Evolutionary conservation across 1,140 invertebrate genomes (phyloP).

Genomic region (Papilio xuthus): DNA sequence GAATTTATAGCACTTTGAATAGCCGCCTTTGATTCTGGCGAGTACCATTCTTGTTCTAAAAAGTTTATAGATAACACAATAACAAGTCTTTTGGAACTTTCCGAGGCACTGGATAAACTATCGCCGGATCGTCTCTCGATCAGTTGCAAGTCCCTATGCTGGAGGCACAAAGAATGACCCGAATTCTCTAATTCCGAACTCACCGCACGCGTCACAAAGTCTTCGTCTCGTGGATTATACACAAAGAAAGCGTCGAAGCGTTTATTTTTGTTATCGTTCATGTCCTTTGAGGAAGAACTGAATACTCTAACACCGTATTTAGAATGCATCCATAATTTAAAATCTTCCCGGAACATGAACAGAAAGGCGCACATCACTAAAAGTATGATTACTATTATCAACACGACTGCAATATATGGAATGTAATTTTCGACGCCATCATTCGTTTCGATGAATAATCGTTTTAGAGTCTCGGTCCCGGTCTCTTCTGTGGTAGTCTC

Average conservation of each 20-base stretch:
- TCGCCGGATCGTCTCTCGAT: constrained; percentile 87
- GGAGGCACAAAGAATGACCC: constrained; percentile 88
- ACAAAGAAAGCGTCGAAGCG: constrained; percentile 94
- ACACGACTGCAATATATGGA: constrained; percentile 89
- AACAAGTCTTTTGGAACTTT: constrained; percentile 87
- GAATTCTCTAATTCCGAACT: constrained; percentile 90
- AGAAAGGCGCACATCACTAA: constrained; percentile 89
- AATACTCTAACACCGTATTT: constrained; percentile 93
- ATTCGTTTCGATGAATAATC: constrained; percentile 80
- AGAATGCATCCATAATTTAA: constrained; percentile 94
- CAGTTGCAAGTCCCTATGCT: constrained; percentile 88
- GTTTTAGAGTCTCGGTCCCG: constrained; percentile 80
- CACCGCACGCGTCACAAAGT: constrained; percentile 89
- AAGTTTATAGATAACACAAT: constrained; percentile 89
- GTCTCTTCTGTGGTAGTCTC: constrained; percentile 75
- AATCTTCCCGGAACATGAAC: constrained; percentile 92
- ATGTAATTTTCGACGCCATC: constrained; percentile 85
- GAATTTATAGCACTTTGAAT: constrained; percentile 88
- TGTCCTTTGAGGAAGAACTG: constrained; percentile 83
- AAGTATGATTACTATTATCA: constrained; percentile 88
- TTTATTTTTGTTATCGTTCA: constrained; percentile 82
- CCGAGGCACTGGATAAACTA: constrained; percentile 89
- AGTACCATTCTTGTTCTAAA: constrained; percentile 88
- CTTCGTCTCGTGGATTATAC: constrained; percentile 92
- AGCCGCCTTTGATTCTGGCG: constrained; percentile 86